Percentiles rank a stretch among this genome's conserved stretches.
phyloP scores from a whole-genome alignment of 2,888 invertebrate species.

The Periphyllus acericola region DNA sequence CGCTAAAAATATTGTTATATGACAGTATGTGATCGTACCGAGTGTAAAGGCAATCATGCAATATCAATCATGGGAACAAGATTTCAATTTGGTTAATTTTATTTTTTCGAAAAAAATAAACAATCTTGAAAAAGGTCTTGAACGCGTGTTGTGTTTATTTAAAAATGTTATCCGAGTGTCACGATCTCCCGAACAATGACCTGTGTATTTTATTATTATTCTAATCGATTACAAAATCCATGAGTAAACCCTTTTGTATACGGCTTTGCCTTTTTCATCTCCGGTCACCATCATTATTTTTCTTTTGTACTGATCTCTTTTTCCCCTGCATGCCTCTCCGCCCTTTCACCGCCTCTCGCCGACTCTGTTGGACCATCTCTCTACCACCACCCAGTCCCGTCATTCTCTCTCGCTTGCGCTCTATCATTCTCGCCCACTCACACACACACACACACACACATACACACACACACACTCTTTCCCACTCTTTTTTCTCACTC shows the following conservation, averaged over 20 bases:
- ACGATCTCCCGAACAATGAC: constrained; percentile 43
- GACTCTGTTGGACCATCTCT: neutral
- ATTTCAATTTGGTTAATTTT: neutral
- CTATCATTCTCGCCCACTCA: neutral
- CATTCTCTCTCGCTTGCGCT: neutral
- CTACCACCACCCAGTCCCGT: neutral
- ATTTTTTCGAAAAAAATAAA: neutral
- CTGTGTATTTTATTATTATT: constrained; percentile 48
- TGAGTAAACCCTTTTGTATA: constrained; percentile 53
- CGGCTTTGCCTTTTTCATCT: constrained; percentile 51
- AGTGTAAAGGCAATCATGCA: no score
- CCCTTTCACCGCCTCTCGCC: neutral
- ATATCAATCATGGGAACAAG: no score
- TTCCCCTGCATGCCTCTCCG: neutral
- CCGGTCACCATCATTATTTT: constrained; percentile 57
- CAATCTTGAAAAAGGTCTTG: neutral
- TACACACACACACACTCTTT: neutral
- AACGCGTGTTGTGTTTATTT: neutral
- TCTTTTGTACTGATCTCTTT: constrained; percentile 51
- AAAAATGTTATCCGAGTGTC: constrained; percentile 29
- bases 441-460: neutral
- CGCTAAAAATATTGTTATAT: no score
- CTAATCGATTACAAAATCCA: constrained; percentile 49
- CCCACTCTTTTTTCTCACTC: no score
- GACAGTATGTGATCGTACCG: no score